Evolutionary conservation across 2,797 vertebrate genomes (phyloP).

Genomic region (Tokudaia muenninki): DNA sequence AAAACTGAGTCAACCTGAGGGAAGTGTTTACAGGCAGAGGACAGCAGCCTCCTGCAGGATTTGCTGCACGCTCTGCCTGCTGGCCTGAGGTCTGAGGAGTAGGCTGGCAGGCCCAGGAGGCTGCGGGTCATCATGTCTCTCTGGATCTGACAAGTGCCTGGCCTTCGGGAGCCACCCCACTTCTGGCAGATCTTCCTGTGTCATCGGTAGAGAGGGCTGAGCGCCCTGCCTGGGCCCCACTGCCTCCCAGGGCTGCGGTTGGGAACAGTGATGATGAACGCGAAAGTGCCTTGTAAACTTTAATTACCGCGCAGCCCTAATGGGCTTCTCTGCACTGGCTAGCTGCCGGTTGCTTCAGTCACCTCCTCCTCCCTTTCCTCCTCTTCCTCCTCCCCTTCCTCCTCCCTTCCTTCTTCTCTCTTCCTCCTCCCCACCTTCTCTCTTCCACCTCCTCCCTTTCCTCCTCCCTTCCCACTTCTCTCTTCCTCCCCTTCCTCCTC

Average conservation of each 20-base stretch:
- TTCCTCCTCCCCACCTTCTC: rapidly evolving
- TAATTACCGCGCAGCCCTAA: not conserved
- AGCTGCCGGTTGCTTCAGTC: not conserved
- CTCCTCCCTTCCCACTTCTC: not conserved
- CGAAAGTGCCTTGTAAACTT: not conserved
- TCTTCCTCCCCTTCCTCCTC: rapidly evolving
- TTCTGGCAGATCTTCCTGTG: not conserved
- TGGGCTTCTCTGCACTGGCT: not conserved
- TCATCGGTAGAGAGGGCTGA: not conserved
- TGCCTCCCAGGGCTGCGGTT: not conserved
- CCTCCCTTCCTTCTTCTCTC: not conserved
- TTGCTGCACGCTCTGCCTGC: too few species aligned
- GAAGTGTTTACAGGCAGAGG: not conserved
- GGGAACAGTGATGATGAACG: not conserved
- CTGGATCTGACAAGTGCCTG: not conserved
- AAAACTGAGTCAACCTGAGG: not conserved
- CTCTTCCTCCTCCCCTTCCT: too few species aligned
- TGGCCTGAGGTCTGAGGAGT: not conserved
- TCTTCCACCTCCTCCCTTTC: too few species aligned
- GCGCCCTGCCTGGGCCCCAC: not conserved
- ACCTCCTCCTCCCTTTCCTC: too few species aligned
- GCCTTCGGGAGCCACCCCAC: not conserved
- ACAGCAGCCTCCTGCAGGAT: not conserved
- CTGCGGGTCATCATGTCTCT: not conserved
- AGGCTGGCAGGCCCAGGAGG: not conserved